A percentile compares a stretch with the other conserved stretches of the same genome.
phyloP scores from a whole-genome alignment of 2,888 invertebrate species.

The Panorpa germanica region DNA sequence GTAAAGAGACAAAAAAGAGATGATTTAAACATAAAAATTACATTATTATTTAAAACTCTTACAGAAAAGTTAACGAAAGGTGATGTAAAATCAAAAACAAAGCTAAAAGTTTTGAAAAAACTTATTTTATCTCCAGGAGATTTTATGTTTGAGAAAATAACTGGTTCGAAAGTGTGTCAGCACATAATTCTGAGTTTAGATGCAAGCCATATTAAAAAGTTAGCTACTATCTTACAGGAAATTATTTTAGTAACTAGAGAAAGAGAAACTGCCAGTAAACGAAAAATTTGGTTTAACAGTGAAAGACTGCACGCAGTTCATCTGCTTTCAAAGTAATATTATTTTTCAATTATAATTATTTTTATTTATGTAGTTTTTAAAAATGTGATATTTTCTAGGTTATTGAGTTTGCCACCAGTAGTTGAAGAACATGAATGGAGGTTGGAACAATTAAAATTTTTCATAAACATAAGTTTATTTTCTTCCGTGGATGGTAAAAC shows the following conservation, averaged over 20 bases:
- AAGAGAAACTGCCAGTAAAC: constrained; percentile 21
- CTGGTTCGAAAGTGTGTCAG: constrained; percentile 42
- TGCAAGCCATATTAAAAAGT: constrained; percentile 37
- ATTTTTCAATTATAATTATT: too few species aligned
- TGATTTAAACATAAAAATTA: constrained; percentile 34
- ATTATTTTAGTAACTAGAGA: constrained; percentile 34
- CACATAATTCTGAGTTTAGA: constrained; percentile 39
- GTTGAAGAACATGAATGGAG: constrained; percentile 42
- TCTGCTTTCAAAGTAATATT: constrained; percentile 23
- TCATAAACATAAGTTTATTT: constrained; percentile 44
- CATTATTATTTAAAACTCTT: constrained; percentile 30
- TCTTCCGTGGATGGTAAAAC: constrained; percentile 27
- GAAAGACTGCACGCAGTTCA: constrained; percentile 48
- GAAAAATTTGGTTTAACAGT: constrained; percentile 42
- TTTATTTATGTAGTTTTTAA: too few species aligned
- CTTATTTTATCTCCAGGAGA: constrained; percentile 49
- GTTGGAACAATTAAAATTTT: constrained; percentile 38
- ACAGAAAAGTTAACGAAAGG: constrained; percentile 29
- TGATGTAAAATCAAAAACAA: constrained; percentile 27
- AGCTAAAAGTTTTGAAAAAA: constrained; percentile 38
- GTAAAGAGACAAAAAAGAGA: constrained; percentile 35
- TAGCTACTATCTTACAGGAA: constrained; percentile 38
- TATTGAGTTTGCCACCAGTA: constrained; percentile 32
- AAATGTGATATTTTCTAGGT: constrained; percentile 26
- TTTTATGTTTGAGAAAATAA: constrained; percentile 54